Evolutionary conservation across 2,888 invertebrate genomes (phyloP).

Genomic region (Hirtodrosophila cameraria): DNA sequence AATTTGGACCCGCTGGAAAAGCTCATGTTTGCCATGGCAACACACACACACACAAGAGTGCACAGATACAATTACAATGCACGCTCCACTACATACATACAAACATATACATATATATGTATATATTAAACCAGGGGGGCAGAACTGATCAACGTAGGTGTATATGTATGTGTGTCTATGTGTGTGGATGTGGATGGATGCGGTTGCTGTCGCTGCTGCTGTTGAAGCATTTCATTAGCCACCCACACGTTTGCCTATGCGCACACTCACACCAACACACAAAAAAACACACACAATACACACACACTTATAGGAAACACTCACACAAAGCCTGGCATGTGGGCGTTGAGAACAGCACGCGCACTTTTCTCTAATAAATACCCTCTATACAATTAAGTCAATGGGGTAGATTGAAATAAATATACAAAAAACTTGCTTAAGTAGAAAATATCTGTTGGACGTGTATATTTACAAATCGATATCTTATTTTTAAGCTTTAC

Average conservation of each 20-base stretch:
- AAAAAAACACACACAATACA: slow-evolving; percentile 2
- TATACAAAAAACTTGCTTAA: too few relatives aligned
- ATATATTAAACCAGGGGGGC: slow-evolving; percentile 14
- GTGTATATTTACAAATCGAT: too few relatives aligned
- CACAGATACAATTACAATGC: not conserved
- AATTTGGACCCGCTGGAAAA: slow-evolving; percentile 58
- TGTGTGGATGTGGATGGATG: slow-evolving; percentile 38
- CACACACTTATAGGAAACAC: slow-evolving; percentile 13
- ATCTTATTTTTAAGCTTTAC: too few relatives aligned
- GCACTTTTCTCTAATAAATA: slow-evolving; percentile 38
- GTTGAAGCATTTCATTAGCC: slow-evolving; percentile 77
- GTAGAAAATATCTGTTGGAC: too few relatives aligned
- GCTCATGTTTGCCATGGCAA: slow-evolving; percentile 55
- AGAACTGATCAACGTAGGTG: slow-evolving; percentile 59
- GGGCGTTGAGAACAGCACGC: slow-evolving; percentile 63
- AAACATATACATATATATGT: slow-evolving; percentile 8
- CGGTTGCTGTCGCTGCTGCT: slow-evolving; percentile 56
- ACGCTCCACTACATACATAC: not conserved
- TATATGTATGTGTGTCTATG: slow-evolving; percentile 12
- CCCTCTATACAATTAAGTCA: slow-evolving; percentile 14
- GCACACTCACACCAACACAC: slow-evolving; percentile 25
- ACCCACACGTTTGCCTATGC: slow-evolving; percentile 62
- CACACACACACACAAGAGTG: slow-evolving; percentile 19
- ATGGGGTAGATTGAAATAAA: not conserved
- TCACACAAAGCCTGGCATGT: slow-evolving; percentile 55